Conservation (phyloP, 2,113 vertebrate species). For the Nyctibius bracteatus region DNA sequence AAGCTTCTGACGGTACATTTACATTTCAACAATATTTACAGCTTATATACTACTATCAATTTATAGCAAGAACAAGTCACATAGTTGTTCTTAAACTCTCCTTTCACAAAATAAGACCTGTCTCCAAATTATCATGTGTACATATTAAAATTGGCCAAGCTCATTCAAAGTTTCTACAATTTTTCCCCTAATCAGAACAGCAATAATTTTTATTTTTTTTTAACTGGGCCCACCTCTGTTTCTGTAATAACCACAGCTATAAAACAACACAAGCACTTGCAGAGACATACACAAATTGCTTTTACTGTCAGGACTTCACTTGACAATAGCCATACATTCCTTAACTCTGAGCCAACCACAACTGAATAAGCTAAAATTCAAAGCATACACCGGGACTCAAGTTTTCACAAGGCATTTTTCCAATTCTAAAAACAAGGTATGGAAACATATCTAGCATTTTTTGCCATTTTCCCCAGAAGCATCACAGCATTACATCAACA, state of each 20-base stretch:
- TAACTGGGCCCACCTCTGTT: background rate
- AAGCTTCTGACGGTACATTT: background rate
- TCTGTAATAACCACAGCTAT: background rate
- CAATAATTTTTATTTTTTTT: background rate
- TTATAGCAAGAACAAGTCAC: background rate
- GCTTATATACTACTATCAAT: background rate
- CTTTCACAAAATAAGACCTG: background rate
- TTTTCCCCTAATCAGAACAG: background rate
- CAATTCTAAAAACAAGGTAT: background rate
- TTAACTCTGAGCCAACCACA: background rate
- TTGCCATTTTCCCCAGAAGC: background rate
- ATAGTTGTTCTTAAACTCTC: background rate
- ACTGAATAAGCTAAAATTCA: background rate
- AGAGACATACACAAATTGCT: background rate
- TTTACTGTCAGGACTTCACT: conserved; percentile 32
- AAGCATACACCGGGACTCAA: background rate
- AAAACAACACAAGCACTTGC: conserved; percentile 16
- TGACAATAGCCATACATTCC: conserved; percentile 13
- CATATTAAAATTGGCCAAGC: background rate
- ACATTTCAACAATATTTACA: conserved; percentile 9
- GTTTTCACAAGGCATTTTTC: background rate
- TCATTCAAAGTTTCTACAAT: background rate
- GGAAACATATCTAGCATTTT: background rate
- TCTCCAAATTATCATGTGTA: background rate
- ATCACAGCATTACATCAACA: background rate